phyloP scores from a whole-genome alignment of 1,140 invertebrate species.

The Oryctes rhinoceros region DNA sequence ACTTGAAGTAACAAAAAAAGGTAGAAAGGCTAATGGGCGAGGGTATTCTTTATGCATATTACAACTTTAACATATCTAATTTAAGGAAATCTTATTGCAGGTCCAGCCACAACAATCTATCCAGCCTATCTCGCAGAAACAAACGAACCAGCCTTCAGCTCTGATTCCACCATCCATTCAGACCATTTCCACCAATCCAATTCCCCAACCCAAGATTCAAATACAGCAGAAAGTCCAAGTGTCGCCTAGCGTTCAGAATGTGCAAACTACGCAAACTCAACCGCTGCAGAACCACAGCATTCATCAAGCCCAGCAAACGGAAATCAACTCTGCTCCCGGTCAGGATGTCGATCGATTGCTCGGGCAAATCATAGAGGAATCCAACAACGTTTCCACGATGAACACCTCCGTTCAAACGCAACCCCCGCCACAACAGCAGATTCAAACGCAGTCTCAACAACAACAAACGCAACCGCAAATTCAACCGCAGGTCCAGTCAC shows the following conservation, averaged over 20 bases:
- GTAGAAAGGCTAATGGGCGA: too few relatives aligned
- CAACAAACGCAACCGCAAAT: conserved; percentile 45
- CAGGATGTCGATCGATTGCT: conserved; percentile 63
- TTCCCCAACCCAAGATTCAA: conserved; percentile 16
- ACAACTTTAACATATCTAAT: too few relatives aligned
- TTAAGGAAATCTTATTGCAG: not conserved
- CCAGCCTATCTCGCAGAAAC: conserved; percentile 29
- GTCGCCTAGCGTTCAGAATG: conserved; percentile 2
- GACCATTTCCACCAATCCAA: conserved; percentile 31
- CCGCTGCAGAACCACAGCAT: conserved; percentile 43
- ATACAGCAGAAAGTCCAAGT: conserved; percentile 23
- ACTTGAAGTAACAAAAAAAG: too few relatives aligned
- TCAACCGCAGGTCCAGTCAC: not conserved
- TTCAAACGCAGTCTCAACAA: conserved; percentile 47
- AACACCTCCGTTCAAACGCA: conserved; percentile 34
- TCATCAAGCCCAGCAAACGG: conserved; percentile 32
- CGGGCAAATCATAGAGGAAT: conserved; percentile 60
- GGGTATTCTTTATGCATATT: too few relatives aligned
- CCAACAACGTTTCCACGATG: conserved; percentile 44
- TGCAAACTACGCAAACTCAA: conserved; percentile 43
- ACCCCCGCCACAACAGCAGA: not conserved
- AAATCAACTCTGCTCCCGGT: conserved; percentile 44
- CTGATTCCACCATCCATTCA: conserved; percentile 48
- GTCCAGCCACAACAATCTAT: conserved; percentile 32
- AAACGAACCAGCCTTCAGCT: conserved; percentile 22